Conservation (phyloP, 2,888 invertebrate genomes). For the Meiosimyza platycephala region DNA sequence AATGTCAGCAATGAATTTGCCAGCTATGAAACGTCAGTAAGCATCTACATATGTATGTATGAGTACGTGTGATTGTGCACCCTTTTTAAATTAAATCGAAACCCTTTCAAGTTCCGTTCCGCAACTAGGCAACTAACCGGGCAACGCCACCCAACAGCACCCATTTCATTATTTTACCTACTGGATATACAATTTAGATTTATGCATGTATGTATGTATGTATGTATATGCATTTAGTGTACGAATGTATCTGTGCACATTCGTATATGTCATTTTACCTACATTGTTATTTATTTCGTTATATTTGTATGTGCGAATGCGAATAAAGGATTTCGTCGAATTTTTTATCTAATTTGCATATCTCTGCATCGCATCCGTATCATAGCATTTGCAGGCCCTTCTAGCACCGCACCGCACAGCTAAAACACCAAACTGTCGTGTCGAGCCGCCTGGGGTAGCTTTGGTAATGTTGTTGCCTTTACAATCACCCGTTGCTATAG, state of each 20-base stretch:
- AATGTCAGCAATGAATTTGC: neutral
- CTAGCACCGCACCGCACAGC: slow-evolving; percentile 10
- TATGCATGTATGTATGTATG: no score
- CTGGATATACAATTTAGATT: no score
- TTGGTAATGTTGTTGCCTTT: slow-evolving; percentile 1
- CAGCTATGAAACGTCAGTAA: no score
- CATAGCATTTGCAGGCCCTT: slow-evolving; percentile 40
- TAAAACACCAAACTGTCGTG: neutral
- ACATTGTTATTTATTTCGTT: slow-evolving; percentile 7
- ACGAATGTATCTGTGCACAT: no score
- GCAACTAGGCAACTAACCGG: neutral
- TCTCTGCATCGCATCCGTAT: slow-evolving; percentile 46
- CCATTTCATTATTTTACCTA: no score
- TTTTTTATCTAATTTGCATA: slow-evolving; percentile 60
- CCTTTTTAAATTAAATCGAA: slow-evolving; percentile 16
- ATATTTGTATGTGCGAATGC: slow-evolving; percentile 5
- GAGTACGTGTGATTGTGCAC: neutral
- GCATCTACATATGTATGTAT: no score
- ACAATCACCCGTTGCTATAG: slow-evolving; percentile 14
- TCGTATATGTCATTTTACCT: neutral
- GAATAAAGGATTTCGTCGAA: slow-evolving; percentile 27
- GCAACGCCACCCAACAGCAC: neutral
- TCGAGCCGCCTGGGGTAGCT: neutral
- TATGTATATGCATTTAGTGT: no score
- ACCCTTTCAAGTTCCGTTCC: slow-evolving; percentile 6